Evolutionary conservation across 2,113 vertebrate genomes (phyloP).

Genomic region (Dromas ardeola): DNA sequence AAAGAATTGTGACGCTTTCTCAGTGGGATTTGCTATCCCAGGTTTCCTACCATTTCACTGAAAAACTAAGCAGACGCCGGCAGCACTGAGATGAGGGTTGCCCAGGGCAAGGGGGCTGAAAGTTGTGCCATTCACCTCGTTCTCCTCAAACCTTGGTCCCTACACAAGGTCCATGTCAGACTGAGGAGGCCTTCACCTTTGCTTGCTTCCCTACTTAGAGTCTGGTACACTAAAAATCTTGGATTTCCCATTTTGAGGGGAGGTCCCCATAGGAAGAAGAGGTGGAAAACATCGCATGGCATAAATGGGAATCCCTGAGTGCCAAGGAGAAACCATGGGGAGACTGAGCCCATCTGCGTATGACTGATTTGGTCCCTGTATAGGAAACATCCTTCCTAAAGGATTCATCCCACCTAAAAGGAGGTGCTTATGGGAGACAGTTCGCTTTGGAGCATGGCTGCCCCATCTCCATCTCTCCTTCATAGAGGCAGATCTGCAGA

Average conservation of each 20-base stretch:
- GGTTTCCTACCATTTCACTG: not conserved
- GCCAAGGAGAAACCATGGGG: not conserved
- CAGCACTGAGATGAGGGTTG: not conserved
- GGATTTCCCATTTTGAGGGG: not conserved
- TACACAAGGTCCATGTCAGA: not conserved
- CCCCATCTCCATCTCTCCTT: not conserved
- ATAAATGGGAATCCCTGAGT: not conserved
- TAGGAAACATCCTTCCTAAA: not conserved
- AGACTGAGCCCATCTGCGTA: not conserved
- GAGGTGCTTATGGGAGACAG: not conserved
- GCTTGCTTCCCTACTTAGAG: not conserved
- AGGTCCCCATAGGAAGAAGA: not conserved
- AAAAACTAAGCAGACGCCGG: not conserved
- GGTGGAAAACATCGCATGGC: accelerated
- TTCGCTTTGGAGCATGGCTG: accelerated
- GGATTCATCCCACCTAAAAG: not conserved
- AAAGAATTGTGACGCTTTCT: not conserved
- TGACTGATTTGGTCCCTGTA: accelerated
- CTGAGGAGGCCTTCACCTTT: not conserved
- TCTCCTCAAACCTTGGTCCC: not conserved
- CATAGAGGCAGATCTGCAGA: not conserved
- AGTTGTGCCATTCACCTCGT: not conserved
- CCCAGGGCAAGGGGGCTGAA: not conserved
- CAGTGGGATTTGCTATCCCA: too few relatives aligned
- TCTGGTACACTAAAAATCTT: not conserved